Evolutionary conservation across 2,113 vertebrate genomes (phyloP).

Genomic region (Vireo altiloquus): DNA sequence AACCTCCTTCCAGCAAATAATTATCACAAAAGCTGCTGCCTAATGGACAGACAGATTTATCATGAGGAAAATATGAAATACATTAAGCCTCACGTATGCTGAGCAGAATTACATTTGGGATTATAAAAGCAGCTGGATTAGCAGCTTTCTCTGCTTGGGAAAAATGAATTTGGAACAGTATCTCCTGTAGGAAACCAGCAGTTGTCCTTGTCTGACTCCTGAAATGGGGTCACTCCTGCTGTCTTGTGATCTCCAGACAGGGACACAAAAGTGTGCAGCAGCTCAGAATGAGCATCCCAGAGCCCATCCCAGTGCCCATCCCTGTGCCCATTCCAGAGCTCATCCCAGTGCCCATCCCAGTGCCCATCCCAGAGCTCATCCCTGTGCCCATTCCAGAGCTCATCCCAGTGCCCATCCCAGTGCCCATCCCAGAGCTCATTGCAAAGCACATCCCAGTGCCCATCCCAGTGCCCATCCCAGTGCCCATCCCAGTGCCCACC

Average conservation of each 20-base stretch:
- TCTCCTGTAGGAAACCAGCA: background rate
- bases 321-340: background rate
- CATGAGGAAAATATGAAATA: constrained; percentile 17
- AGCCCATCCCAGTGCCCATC: background rate
- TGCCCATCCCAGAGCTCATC: no score
- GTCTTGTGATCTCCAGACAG: background rate
- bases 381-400: no score
- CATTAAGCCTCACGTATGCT: background rate
- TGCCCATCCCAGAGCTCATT: no score
- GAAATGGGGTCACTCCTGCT: constrained; percentile 49
- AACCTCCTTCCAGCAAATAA: background rate
- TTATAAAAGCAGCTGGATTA: constrained; percentile 48
- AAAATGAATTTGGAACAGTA: background rate
- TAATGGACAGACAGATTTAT: background rate
- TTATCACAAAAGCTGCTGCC: background rate
- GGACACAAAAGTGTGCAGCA: background rate
- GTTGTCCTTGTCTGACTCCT: constrained; percentile 54
- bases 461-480: no score
- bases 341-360: no score
- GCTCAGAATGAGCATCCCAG: background rate
- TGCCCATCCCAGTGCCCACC: no score
- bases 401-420: no score
- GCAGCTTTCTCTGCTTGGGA: constrained; percentile 17
- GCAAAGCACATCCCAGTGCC: no score
- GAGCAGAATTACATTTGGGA: constrained; percentile 5